Conservation (phyloP, 2,888 invertebrate species). For the Thecocarcelia acutangulata region DNA sequence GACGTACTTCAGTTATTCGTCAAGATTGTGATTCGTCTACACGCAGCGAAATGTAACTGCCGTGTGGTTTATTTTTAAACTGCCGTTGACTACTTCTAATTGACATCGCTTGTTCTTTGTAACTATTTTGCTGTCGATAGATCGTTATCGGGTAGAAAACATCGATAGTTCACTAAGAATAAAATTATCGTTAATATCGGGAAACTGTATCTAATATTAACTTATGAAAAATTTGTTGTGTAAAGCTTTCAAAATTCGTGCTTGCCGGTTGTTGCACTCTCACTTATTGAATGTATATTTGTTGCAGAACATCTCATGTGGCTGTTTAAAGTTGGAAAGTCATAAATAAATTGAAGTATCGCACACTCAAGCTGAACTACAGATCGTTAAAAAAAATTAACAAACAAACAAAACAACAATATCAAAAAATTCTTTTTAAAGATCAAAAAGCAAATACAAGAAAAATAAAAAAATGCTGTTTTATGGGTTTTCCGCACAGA, state of each 20-base stretch:
- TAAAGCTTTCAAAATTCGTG: neutral
- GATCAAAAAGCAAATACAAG: slow-evolving; percentile 31
- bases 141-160: too few species aligned
- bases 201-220: too few species aligned
- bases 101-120: too few species aligned
- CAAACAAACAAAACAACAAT: neutral
- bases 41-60: too few species aligned
- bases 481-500: slow-evolving; percentile 17
- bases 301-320: slow-evolving; percentile 56
- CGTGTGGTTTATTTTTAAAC: too few species aligned
- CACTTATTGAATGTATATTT: slow-evolving; percentile 16
- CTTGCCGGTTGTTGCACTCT: neutral
- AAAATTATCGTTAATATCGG: too few species aligned
- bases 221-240: neutral
- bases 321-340: slow-evolving; percentile 57
- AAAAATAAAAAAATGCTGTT: slow-evolving; percentile 25
- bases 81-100: too few species aligned
- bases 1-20: too few species aligned
- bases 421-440: slow-evolving; percentile 19
- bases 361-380: slow-evolving; percentile 52
- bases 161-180: too few species aligned
- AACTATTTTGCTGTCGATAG: too few species aligned
- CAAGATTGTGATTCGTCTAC: too few species aligned
- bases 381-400: slow-evolving; percentile 46
- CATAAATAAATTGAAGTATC: slow-evolving; percentile 67